These are phyloP conservation scores for Suillia variegata DNA, from an alignment of 2,888 invertebrate species.

Conservation along the genomic window DNA sequence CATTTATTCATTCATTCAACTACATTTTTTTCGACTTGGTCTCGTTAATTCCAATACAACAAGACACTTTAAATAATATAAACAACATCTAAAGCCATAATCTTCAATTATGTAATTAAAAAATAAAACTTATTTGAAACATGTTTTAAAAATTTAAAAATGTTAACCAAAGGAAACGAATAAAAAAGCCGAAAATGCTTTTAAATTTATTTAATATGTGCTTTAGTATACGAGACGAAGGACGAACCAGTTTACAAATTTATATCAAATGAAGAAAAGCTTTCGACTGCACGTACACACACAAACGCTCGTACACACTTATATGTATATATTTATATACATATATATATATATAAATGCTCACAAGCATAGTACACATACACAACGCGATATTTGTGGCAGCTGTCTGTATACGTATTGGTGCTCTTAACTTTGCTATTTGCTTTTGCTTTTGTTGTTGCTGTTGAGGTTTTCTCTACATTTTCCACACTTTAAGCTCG, in stretches of 20 bases:
- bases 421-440: constrained; percentile 29
- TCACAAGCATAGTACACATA: background rate
- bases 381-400: constrained; percentile 33
- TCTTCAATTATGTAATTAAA: too few species aligned
- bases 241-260: too few species aligned
- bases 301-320: background rate
- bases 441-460: constrained; percentile 8
- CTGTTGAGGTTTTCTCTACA: constrained; percentile 4
- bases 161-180: too few species aligned
- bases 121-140: too few species aligned
- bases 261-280: constrained; percentile 42
- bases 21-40: constrained; percentile 31
- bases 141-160: too few species aligned
- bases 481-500: constrained; percentile 33
- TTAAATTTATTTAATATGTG: background rate
- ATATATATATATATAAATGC: too few species aligned
- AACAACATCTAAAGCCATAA: background rate
- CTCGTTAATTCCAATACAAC: too few species aligned
- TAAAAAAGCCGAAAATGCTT: too few species aligned
- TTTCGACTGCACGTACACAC: constrained; percentile 21
- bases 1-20: constrained; percentile 27
- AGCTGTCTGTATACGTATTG: constrained; percentile 52
- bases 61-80: too few species aligned
- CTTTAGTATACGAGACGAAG: constrained; percentile 8
- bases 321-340: background rate